Evolutionary conservation across 2,888 invertebrate species (phyloP), one percentile per base, ranked within the genome.

Genomic region (Dione vanillae): DNA sequence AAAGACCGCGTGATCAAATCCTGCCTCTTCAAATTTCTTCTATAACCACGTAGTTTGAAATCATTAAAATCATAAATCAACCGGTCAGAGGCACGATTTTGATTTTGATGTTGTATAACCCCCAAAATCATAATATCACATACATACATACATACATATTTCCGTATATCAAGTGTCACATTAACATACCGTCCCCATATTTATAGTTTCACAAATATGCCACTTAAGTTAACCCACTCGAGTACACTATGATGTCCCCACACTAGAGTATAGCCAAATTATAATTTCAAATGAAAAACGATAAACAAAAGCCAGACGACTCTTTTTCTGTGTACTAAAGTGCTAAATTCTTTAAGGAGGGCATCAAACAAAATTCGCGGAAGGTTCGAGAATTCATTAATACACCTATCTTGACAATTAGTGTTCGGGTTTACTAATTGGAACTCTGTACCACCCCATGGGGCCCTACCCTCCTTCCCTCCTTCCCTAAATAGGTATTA

Each of bases 331-430:
- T 9, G 12, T 14, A 16, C 19, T 62, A 68, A 41, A 62, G 56
- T 68, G 27, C 37, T 52, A 54, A 45, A 43, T 64, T 64, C 47
- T 64, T 37, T 19, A 52, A 66, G 27, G 70, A 68, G 68, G 66
- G 78, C 76, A 81, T 85, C 84, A 85, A 84, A 85, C 80, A 79
- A 75, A 69, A 40, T 56, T 49, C 49, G 64, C n/a, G 64, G 27
- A 35, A 45, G 45, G 19, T 64, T 65, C 74, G 74, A 79, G 81
- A 80, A 83, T 84, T 86, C 80, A 83, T 87, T 87, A 85, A 82
- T 77, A 80, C 77, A 78, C 19, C 49, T 56, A 56, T 78, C 79
- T 73, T 71, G 70, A 79, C 79, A 80, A 78, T 78, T 76, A 80
- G 74, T 78, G 27, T 27, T 27, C 49, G 19, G 49, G 77, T 74